phyloP scores from a whole-genome alignment of 2,113 vertebrate genomes.

The Corythornis madagascariensis region DNA sequence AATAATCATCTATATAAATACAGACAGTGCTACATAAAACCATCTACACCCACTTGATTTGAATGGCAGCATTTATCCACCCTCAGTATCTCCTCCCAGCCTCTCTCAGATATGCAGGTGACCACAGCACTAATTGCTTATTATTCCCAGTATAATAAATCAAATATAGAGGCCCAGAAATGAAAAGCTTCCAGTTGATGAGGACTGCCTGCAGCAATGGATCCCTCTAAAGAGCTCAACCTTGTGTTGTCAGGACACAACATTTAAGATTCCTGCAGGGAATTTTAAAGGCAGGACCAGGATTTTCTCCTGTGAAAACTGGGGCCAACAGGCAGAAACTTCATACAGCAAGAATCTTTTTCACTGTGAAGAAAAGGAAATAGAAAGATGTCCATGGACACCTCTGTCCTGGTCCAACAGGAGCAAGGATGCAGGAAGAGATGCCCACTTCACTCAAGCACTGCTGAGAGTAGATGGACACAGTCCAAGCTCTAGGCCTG shows the following conservation, averaged over 20 bases:
- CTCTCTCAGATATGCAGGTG: neutral
- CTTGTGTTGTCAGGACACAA: conserved; percentile 33
- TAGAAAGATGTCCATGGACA: neutral
- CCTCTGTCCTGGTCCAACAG: neutral
- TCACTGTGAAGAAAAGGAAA: neutral
- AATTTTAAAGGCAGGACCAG: neutral
- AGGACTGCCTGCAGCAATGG: conserved; percentile 15
- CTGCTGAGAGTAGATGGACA: fast-evolving
- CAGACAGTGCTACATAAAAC: neutral
- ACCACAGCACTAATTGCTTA: conserved; percentile 14
- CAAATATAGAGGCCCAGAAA: conserved; percentile 8
- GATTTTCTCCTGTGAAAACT: neutral
- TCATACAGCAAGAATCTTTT: neutral
- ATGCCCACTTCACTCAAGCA: neutral
- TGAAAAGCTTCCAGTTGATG: conserved; percentile 28
- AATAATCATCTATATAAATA: neutral
- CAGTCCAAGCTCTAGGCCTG: neutral
- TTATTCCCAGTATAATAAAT: conserved; percentile 19
- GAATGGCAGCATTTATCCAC: neutral
- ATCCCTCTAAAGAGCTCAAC: neutral
- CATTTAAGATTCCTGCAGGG: conserved; percentile 27
- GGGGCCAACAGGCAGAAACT: neutral
- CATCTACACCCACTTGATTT: neutral
- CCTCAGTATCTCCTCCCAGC: neutral
- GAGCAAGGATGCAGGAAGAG: neutral